Evolutionary conservation across 2,888 invertebrate genomes (phyloP).

Genomic region (Linnaemya tessellans): DNA sequence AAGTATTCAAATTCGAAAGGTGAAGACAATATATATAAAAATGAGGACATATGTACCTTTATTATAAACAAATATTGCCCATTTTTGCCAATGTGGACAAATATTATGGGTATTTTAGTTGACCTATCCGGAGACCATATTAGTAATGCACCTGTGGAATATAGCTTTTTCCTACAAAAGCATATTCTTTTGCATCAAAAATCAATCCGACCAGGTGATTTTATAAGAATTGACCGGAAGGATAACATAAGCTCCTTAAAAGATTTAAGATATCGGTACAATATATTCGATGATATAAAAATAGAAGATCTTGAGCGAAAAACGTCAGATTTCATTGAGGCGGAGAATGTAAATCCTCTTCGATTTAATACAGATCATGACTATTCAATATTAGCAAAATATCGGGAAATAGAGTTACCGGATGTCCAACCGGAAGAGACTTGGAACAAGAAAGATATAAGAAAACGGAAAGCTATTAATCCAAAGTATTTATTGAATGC

Average conservation of each 20-base stretch:
- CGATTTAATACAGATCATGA: neutral
- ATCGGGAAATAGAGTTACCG: neutral
- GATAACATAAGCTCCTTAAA: slow-evolving; percentile 25
- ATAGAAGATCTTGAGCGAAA: too few relatives aligned
- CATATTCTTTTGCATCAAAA: neutral
- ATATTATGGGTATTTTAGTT: slow-evolving; percentile 23
- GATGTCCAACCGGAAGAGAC: slow-evolving; percentile 1
- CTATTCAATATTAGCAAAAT: neutral
- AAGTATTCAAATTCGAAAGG: neutral
- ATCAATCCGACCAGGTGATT: neutral
- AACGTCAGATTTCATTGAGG: too few relatives aligned
- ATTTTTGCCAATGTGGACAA: slow-evolving; percentile 38
- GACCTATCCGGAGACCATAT: slow-evolving; percentile 8
- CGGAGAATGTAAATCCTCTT: too few relatives aligned
- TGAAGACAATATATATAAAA: slow-evolving; percentile 5
- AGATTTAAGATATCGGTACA: slow-evolving; percentile 11
- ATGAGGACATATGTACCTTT: neutral
- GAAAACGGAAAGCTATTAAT: slow-evolving; percentile 25
- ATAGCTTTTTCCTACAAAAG: too few relatives aligned
- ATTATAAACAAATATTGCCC: slow-evolving; percentile 7
- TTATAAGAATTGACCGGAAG: slow-evolving; percentile 1
- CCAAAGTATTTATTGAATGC: slow-evolving; percentile 6
- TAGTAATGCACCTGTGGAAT: neutral
- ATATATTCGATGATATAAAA: slow-evolving; percentile 24
- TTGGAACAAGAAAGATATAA: slow-evolving; percentile 24